Conservation (phyloP, 2,888 invertebrate species). For the Alviniconcha strummeri region DNA sequence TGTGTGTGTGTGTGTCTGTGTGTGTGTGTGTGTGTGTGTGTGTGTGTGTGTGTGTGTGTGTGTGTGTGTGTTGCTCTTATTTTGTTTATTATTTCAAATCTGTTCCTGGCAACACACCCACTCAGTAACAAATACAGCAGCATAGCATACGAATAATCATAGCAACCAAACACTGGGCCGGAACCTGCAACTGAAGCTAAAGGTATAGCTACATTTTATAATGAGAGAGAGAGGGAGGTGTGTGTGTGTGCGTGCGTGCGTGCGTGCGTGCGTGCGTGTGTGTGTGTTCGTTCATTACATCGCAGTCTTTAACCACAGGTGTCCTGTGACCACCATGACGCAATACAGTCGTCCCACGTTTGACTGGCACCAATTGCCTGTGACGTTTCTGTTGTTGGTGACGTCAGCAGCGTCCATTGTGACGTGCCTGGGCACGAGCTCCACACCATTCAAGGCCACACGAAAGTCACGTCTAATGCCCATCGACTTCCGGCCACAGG, state of each 20-base stretch:
- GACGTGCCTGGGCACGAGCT: background rate
- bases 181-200: too few species aligned
- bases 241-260: background rate
- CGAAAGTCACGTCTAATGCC: constrained; percentile 1
- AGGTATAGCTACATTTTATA: background rate
- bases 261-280: background rate
- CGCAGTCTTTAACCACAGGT: background rate
- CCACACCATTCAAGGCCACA: background rate
- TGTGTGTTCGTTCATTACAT: background rate
- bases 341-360: background rate
- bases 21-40: constrained; percentile 9
- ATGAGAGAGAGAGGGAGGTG: background rate
- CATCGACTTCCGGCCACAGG: constrained; percentile 7
- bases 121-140: too few species aligned
- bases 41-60: constrained; percentile 3
- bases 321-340: background rate
- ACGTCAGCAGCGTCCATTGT: constrained; percentile 17
- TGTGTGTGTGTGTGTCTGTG: background rate
- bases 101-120: too few species aligned
- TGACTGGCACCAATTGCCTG: background rate
- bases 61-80: background rate
- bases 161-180: too few species aligned
- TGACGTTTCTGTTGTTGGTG: constrained; percentile 17
- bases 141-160: too few species aligned
- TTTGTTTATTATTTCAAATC: background rate